Conservation (phyloP, 2,113 vertebrate species). For the Apodemus speciosus region DNA sequence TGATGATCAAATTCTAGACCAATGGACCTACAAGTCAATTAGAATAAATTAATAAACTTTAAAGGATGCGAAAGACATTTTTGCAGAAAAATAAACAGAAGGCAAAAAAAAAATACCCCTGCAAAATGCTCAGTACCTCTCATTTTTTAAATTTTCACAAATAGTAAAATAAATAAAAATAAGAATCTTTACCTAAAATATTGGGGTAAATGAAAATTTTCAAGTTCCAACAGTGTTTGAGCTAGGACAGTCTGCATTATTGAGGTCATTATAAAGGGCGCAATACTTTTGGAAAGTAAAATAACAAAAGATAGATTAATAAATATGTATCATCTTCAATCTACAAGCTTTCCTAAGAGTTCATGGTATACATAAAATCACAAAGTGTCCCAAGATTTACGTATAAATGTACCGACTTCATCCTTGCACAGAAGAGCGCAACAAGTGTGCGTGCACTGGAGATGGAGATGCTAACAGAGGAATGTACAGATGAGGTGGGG, state of each 20-base stretch:
- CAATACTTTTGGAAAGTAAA: not conserved
- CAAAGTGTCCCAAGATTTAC: not conserved
- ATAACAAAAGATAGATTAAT: not conserved
- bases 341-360: constrained; percentile 27
- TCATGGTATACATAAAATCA: not conserved
- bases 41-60: not conserved
- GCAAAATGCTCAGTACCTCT: not conserved
- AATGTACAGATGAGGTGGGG: not conserved
- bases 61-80: constrained; percentile 6
- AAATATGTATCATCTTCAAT: not conserved
- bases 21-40: not conserved
- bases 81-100: constrained; percentile 29
- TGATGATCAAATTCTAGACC: not conserved
- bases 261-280: not conserved
- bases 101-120: constrained; percentile 2
- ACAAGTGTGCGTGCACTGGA: not conserved
- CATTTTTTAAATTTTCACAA: not conserved
- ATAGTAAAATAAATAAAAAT: constrained; percentile 22
- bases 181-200: not conserved
- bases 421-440: not conserved
- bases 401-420: not conserved
- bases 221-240: not conserved
- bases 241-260: not conserved
- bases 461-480: not conserved
- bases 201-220: constrained; percentile 22